Evolutionary conservation across 2,888 invertebrate species (phyloP).

Genomic region (Pterostichus niger): DNA sequence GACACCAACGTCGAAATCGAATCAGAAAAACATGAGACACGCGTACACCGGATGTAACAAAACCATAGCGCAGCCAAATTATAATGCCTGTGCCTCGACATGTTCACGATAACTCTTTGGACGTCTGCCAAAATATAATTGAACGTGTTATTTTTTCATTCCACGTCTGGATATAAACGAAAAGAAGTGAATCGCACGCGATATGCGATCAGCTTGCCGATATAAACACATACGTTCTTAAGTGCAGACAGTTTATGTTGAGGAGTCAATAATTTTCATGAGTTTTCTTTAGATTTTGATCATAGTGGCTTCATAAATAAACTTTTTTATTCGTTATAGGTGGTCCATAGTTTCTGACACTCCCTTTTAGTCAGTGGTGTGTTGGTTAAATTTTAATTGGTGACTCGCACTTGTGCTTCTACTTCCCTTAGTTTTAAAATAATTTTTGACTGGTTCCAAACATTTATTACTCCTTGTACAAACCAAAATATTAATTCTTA

Average conservation of each 20-base stretch:
- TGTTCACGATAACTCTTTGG: constrained; percentile 51
- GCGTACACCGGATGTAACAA: not conserved
- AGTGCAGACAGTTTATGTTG: constrained; percentile 39
- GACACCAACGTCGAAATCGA: not conserved
- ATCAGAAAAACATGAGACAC: constrained; percentile 8
- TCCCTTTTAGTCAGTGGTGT: not conserved
- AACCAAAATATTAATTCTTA: too few species aligned
- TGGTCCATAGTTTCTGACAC: not conserved
- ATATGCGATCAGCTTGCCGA: constrained; percentile 36
- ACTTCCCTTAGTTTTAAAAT: too few species aligned
- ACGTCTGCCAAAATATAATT: constrained; percentile 61
- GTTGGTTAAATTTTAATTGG: too few species aligned
- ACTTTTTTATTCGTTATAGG: not conserved
- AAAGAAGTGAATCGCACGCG: constrained; percentile 52
- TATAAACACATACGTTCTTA: constrained; percentile 22
- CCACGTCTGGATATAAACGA: constrained; percentile 49
- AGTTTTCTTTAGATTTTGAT: not conserved
- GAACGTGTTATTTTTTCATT: constrained; percentile 59
- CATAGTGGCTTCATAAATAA: not conserved
- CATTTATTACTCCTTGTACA: too few species aligned
- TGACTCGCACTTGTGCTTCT: too few species aligned
- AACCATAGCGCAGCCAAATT: constrained; percentile 30
- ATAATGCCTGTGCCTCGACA: constrained; percentile 24
- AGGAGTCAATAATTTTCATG: constrained; percentile 32
- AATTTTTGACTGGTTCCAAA: too few species aligned